Evolutionary conservation across 2,113 vertebrate genomes (phyloP).

Genomic region (Rhagologus leucostigma): DNA sequence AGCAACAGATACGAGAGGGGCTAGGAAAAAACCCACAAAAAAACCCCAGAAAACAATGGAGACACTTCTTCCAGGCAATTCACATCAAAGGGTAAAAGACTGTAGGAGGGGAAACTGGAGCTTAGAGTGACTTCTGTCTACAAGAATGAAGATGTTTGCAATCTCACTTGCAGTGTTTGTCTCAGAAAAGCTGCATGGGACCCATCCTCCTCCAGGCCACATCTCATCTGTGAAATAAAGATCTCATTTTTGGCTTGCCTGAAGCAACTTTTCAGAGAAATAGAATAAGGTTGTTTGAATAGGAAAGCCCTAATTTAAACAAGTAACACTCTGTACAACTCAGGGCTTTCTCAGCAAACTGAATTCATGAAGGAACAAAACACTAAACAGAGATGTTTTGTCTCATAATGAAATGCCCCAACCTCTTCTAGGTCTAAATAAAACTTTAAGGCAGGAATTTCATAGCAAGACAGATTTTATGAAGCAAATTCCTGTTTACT

Average conservation of each 20-base stretch:
- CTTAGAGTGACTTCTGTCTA: not conserved
- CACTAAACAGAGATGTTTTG: constrained; percentile 1
- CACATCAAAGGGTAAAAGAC: not conserved
- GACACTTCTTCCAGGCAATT: not conserved
- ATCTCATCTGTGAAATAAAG: constrained; percentile 26
- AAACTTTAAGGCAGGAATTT: not conserved
- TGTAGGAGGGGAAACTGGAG: not conserved
- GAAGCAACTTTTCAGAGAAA: not conserved
- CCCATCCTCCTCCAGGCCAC: not conserved
- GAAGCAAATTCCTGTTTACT: not conserved
- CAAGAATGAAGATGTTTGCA: constrained; percentile 1
- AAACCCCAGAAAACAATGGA: not conserved
- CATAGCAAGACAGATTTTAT: not conserved
- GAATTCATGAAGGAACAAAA: not conserved
- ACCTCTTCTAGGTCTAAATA: not conserved
- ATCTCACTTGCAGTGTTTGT: not conserved
- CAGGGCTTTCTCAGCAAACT: not conserved
- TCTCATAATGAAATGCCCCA: not conserved
- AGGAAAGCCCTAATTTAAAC: constrained; percentile 20
- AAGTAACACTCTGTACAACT: not conserved
- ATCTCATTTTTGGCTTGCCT: constrained; percentile 3
- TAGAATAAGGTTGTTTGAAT: constrained; percentile 12
- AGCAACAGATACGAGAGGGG: not conserved
- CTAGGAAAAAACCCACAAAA: not conserved
- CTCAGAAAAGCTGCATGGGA: not conserved